These are phyloP conservation scores for Bradypodion pumilum DNA, from an alignment of 2,797 vertebrate genomes.

Conservation along the genomic window DNA sequence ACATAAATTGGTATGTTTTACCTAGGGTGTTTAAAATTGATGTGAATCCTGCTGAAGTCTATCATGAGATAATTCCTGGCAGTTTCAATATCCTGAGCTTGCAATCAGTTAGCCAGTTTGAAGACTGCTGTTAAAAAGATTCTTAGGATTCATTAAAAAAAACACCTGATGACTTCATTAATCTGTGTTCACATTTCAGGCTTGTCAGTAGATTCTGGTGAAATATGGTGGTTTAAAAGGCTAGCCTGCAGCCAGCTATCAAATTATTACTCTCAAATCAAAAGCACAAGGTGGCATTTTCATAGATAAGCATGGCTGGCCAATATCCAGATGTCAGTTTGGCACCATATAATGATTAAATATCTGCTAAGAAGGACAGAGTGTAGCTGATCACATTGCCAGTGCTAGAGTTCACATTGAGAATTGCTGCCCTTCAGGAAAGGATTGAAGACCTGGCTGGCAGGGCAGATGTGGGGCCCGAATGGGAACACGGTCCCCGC, in stretches of 20 bases:
- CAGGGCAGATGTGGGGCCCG: no score
- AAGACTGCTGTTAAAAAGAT: constrained; percentile 52
- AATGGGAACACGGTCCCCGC: no score
- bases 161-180: constrained; percentile 30
- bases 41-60: constrained; percentile 40
- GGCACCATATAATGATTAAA: constrained; percentile 17
- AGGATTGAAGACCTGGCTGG: no score
- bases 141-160: constrained; percentile 31
- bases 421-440: no score
- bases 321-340: constrained; percentile 18
- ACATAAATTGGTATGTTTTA: constrained; percentile 53
- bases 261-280: constrained; percentile 44
- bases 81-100: constrained; percentile 49
- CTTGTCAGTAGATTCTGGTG: constrained; percentile 23
- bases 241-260: constrained; percentile 37
- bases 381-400: neutral
- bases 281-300: constrained; percentile 49
- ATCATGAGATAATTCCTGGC: constrained; percentile 47
- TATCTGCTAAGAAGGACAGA: constrained; percentile 1
- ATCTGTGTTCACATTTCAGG: constrained; percentile 48
- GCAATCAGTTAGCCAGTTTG: constrained; percentile 50
- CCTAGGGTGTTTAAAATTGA: constrained; percentile 52
- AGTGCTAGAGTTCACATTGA: neutral
- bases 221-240: constrained; percentile 42
- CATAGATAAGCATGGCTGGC: constrained; percentile 38